These are phyloP conservation scores for Phrixothrix hirtus DNA, from an alignment of 2,888 invertebrate genomes.

Conservation along the genomic window DNA sequence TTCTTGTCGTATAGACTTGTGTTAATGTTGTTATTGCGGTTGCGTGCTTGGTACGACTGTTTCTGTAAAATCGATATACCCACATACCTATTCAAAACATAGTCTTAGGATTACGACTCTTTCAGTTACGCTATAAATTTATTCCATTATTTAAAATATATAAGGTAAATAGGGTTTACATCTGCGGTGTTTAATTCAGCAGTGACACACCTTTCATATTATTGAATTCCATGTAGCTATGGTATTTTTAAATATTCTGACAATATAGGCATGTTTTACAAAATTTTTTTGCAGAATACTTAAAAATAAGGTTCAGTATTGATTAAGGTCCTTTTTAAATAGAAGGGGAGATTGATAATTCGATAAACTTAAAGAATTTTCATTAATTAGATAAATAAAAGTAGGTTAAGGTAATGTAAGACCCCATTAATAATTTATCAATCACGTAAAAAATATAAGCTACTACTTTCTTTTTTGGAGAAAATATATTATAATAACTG, in stretches of 20 bases:
- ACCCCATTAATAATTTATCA: too few species aligned
- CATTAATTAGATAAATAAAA: too few species aligned
- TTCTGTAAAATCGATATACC: constrained; percentile 26
- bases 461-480: too few species aligned
- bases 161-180: neutral
- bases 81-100: constrained; percentile 29
- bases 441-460: too few species aligned
- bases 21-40: constrained; percentile 26
- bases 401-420: too few species aligned
- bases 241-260: neutral
- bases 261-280: neutral
- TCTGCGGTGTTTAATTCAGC: neutral
- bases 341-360: too few species aligned
- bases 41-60: constrained; percentile 31
- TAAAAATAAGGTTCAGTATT: neutral
- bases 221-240: neutral
- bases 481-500: neutral
- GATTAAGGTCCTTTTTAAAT: too few species aligned
- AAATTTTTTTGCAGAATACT: neutral
- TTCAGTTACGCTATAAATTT: constrained; percentile 19
- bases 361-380: too few species aligned
- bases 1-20: neutral
- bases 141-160: constrained; percentile 11
- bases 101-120: constrained; percentile 22
- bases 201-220: neutral